Base-by-base conservation (phyloP, 1,140 invertebrate genomes). In the Penaeus indicus region DNA sequence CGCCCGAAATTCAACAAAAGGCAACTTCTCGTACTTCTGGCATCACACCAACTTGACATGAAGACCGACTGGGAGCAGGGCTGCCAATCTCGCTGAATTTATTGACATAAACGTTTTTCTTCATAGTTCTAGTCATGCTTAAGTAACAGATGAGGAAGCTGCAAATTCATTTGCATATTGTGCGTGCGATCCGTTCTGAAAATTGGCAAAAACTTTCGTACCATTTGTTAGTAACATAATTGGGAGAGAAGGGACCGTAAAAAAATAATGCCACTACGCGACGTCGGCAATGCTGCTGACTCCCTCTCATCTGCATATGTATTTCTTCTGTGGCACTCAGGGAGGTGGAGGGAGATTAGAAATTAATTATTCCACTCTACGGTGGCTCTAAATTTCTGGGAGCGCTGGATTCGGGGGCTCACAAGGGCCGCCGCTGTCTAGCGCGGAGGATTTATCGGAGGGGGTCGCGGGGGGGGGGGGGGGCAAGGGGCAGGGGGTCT, bases 21-120 rank as follows among this genome's bases (percentile, higher is more conserved):
- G 42, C 27, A 47, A 61, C 79, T 88, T 88, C 63, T 88, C 87
- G 82, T 84, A 64, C 87, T 82, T 88, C 87, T 13, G 32, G 79
- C 87, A 88, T 84, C 87, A 84, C 87, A 82, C 61, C 82, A 88
- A 88, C 87, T 88, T 88, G 87, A 88, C 87, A 88, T 88, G 87
- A 88, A 88, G 87, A 84, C 81, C 72, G 82, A 88, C 80, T 83
- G 69, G 67, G 80, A 83, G 67, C 86, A 62, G 80, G 69, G 79
- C 67, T 82, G 80, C 79, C 86, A 77, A 38, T 32, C 25, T 64
- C 25, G 80, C 78, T 79, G 63, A 64, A 86, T 86, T 86, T 86
- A 78, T 80, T 77, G 54, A 75, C 80, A 86, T 86, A 79, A 79
- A 86, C 64, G 80, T 78, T 75, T 62, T 32, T 86, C 54, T 86